A percentile compares a stretch with the other conserved stretches of the same genome.
These are phyloP conservation scores for Argyra leucocephala DNA, from an alignment of 2,888 invertebrate species.

Conservation along the genomic window DNA sequence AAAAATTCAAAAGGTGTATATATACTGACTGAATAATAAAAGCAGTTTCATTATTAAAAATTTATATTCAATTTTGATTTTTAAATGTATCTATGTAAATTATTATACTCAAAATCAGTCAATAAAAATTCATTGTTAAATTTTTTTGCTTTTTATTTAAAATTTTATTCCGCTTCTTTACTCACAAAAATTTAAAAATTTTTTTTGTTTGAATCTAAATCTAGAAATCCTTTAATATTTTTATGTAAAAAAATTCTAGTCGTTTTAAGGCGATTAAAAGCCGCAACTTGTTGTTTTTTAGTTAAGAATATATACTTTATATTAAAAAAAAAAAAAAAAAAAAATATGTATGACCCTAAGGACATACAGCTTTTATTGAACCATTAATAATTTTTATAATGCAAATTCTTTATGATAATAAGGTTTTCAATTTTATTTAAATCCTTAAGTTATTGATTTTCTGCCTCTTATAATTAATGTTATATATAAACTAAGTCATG, in stretches of 20 bases:
- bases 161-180: background rate
- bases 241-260: background rate
- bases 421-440: background rate
- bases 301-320: no score
- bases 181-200: background rate
- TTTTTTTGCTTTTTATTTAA: no score
- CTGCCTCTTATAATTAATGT: background rate
- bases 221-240: constrained; percentile 4
- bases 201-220: background rate
- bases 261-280: background rate
- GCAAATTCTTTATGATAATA: background rate
- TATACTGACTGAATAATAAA: no score
- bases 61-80: no score
- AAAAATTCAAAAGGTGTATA: no score
- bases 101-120: no score
- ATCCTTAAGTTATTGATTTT: background rate
- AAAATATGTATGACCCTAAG: background rate
- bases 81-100: no score
- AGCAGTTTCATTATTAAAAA: no score
- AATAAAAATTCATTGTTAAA: no score
- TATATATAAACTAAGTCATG: background rate
- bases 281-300: background rate
- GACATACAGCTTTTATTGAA: background rate
- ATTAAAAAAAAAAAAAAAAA: background rate
- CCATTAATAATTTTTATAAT: background rate